Evolutionary conservation across 2,797 vertebrate genomes (phyloP), one percentile per base, ranked within the genome.

Genomic region (Sylvia borin): DNA sequence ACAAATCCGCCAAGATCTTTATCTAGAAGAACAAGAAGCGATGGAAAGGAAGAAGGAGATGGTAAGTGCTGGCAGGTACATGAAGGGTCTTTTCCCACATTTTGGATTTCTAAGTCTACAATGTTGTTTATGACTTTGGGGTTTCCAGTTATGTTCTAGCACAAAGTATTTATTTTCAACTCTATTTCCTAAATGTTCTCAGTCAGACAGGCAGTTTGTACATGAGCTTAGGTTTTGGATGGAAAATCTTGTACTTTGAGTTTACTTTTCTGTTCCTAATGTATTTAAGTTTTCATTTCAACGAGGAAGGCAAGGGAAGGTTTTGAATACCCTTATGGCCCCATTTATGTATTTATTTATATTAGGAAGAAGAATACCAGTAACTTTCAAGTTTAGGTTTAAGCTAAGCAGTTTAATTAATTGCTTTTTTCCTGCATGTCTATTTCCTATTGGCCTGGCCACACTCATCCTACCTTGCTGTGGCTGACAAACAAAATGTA

Each of bases 21-120:
- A 97, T 54, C 93, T 98, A 75, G 99, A 99, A 94, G 98, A 99
- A 83, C 98, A 98, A 82, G 98, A 97, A 2, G 99, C 98, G 62
- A 94, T 97, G 17, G 96, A 95, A 51, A 98, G 98, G 88, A 97
- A 93, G 92, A 98, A 97, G 93, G 97, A 98, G 68, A 98, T 98
- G 71, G 99, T 99, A 88, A 98, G 98, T 78, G 45, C 60, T 65
- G 18, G 50, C 70, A 43, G 42, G 55, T n/a, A 16, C 26, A 22
- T 42, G 6, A 34, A 75, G 61, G 5, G 21, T 0, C 3, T 27
- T 62, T 60, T 34, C 5, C 32, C 26, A 25, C 11, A 1, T 9
- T 18, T 67, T 12, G n/a, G 25, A 51, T 88, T 77, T 60, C 27
- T 5, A 38, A 21, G 20, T 70, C 60, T 91, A n/a, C 15, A 3